A percentile compares a stretch with the other conserved stretches of the same genome.
Evolutionary conservation across 2,113 vertebrate genomes (phyloP).

Genomic region (Passer montanus): DNA sequence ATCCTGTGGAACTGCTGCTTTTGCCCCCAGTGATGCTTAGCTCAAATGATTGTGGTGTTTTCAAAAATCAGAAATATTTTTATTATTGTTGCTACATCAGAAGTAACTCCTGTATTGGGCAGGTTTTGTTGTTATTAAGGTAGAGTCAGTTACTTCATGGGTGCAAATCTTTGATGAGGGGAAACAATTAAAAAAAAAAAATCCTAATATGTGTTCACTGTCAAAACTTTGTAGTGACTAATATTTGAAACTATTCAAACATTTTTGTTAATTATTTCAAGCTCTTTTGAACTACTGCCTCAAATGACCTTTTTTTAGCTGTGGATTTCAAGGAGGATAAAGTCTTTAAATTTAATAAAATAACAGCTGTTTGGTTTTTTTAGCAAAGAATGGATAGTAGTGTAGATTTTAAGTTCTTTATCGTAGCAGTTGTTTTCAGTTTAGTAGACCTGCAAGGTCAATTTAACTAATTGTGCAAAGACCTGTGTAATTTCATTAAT

Average conservation of each 20-base stretch:
- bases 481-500: background rate
- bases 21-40: background rate
- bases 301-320: background rate
- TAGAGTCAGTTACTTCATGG: background rate
- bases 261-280: conserved; percentile 13
- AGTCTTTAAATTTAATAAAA: background rate
- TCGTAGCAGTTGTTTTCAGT: background rate
- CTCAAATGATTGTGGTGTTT: background rate
- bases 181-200: background rate
- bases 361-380: background rate
- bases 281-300: background rate
- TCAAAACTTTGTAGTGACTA: background rate
- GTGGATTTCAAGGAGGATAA: background rate
- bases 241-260: background rate
- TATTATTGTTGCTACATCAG: background rate
- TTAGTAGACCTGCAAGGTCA: background rate
- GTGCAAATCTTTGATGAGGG: background rate
- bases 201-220: background rate
- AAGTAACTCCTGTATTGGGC: background rate
- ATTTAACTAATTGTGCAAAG: background rate
- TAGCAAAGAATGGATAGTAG: background rate
- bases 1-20: background rate
- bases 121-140: background rate
- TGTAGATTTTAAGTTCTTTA: background rate
- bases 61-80: background rate